These are phyloP conservation scores for Athene noctua DNA, from an alignment of 2,113 vertebrate species.

Conservation along the genomic window DNA sequence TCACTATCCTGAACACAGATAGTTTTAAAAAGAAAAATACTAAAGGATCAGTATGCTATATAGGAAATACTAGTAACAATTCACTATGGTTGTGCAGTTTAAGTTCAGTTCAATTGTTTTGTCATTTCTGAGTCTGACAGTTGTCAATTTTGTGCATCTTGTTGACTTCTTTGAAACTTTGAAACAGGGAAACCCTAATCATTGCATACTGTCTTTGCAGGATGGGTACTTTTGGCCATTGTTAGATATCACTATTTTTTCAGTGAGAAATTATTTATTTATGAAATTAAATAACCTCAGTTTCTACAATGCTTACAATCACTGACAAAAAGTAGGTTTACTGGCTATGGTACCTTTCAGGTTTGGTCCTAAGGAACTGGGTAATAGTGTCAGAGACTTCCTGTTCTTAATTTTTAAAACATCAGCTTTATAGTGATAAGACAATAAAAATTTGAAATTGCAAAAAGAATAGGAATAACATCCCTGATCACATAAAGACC, in stretches of 20 bases:
- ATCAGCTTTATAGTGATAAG: neutral
- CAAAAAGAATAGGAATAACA: neutral
- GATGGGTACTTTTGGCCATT: neutral
- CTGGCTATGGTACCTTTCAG: neutral
- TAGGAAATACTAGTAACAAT: neutral
- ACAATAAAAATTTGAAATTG: neutral
- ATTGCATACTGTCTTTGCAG: neutral
- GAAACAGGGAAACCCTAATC: neutral
- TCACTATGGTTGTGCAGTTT: neutral
- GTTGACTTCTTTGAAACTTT: neutral
- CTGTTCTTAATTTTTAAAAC: neutral
- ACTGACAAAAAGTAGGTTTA: neutral
- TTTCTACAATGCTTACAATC: neutral
- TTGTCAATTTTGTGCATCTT: neutral
- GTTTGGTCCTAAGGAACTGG: neutral
- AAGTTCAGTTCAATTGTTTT: neutral
- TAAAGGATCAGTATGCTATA: neutral
- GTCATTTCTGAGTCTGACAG: neutral
- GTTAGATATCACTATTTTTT: neutral
- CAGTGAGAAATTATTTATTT: neutral
- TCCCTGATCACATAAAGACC: neutral
- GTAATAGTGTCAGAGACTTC: neutral
- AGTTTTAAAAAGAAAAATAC: neutral
- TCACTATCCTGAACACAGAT: neutral
- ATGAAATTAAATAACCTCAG: neutral